phyloP scores from a whole-genome alignment of 2,113 vertebrate species.

The Cephalopholis sonnerati region DNA sequence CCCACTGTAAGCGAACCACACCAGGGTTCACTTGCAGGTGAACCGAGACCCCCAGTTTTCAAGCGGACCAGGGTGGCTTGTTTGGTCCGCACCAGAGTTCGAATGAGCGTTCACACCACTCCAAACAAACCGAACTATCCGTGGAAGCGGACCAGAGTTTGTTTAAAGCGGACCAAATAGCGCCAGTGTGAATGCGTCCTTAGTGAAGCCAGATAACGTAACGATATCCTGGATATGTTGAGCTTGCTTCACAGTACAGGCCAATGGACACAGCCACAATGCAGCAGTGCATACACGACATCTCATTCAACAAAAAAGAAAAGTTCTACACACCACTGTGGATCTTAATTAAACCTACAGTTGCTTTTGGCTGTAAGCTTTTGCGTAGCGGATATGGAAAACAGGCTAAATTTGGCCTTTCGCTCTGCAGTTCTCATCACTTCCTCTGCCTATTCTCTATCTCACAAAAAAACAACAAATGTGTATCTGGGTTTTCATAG shows the following conservation, averaged over 20 bases:
- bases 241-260: neutral
- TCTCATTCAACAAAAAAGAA: neutral
- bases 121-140: too few species aligned
- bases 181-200: too few species aligned
- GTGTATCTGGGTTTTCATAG: constrained; percentile 63
- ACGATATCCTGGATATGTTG: too few species aligned
- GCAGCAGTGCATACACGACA: neutral
- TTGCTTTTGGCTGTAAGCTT: constrained; percentile 11
- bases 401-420: constrained; percentile 42
- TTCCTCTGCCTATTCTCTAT: constrained; percentile 29
- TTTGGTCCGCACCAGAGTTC: too few species aligned
- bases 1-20: too few species aligned
- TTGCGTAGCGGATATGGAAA: constrained; percentile 5
- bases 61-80: too few species aligned
- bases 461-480: constrained; percentile 28
- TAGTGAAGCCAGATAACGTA: too few species aligned
- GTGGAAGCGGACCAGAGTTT: too few species aligned
- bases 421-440: constrained; percentile 41
- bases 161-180: too few species aligned
- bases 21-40: too few species aligned
- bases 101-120: too few species aligned
- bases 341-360: constrained; percentile 39
- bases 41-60: too few species aligned
- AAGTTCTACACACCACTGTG: neutral
- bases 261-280: constrained; percentile 2